Base-by-base conservation (phyloP, 1,140 invertebrate species). In the Drosophila sp. region DNA sequence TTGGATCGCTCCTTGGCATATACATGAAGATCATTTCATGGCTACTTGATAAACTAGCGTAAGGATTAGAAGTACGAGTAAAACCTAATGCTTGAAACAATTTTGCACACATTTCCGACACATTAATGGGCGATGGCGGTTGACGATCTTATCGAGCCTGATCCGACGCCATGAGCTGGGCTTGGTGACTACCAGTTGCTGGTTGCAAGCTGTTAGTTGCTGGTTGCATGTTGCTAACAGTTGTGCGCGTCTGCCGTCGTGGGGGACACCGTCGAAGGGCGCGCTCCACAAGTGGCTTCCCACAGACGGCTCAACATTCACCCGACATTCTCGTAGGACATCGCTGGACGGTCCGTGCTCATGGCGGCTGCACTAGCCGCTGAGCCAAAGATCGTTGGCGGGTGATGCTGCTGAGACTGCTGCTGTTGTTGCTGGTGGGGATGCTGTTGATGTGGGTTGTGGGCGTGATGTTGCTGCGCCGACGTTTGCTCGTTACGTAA, bases 221-320 rank as follows among this genome's bases (percentile, higher is more conserved):
- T 29, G 16, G 18, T 40, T 56, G 41, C 41, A 18, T n/a, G 8
- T 62, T 43, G 38, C 32, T 90, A 80, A 65, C 79, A 82, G 74
- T 65, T 72, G 62, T 76, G 78, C 51, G 72, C 58, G 61, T 89
- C 81, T 74, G 81, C 86, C 81, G 81, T 90, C 86, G 86, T 90
- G 86, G 83, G 83, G 40, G 84, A 83, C 84, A 89, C 80, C 61
- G 89, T 79, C 70, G 80, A 65, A 80, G 90, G 78, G 70, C 90
- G 86, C 70, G 78, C 89, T 72, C 86, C 89, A 78, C 90, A 90
- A 58, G 90, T 91, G 76, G 90, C 90, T 89, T 91, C 90, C 90
- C 90, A 91, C 71, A 91, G 83, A 89, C 90, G 90, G 78, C 90
- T 91, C 67, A 91, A 89, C 76, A 91, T 89, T 91, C 90, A 91